Base-by-base conservation (phyloP, 2,888 invertebrate species). In the Sphaerophoria taeniata region DNA sequence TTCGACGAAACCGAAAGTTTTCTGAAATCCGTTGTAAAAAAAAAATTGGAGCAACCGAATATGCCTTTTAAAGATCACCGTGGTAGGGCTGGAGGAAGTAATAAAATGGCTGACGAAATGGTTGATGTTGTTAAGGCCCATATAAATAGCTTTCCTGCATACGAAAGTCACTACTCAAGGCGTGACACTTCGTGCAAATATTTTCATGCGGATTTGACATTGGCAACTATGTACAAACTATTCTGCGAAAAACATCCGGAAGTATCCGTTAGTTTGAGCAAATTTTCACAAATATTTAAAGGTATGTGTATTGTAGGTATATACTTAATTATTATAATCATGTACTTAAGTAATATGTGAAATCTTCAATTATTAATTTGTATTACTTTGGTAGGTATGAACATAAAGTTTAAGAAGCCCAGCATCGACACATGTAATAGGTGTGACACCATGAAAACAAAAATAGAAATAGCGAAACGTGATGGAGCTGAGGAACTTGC, bases 321-420 rank as follows among this genome's bases (percentile, higher is more conserved):
- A 63, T 70, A 55, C 63, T 47, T 47, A 63, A 31, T 70, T 45
- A 36, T 39, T 39, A 39, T 39, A 39, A 39, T 39, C 36, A 31
- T 67, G 47, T n/a, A 47, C 4, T 6, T n/a, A 12, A 6, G 14
- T 5, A 39, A 14, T 47, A 47, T 14, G 4, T 47, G 47, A 14
- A 47, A 47, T 14, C 47, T 47, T 47, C 6, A 6, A 47, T 47
- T 5, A 47, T 47, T 47, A 14, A 14, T 14, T 47, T n/a, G 14
- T 47, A 73, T 47, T 63, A 72, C 63, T 78, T 39, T 39, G 39
- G 39, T 2, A 39, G 39, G 39, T 9, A 75, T 87, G 82, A 83
- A 76, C 36, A 76, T 74, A 71, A 82, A 75, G 77, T 83, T 83
- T 60, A 84, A 79, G 53, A 75, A 79, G 31, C 77, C 81, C 70